Percentiles rank a stretch among this genome's conserved stretches.
phyloP scores from a whole-genome alignment of 2,113 vertebrate genomes.

The Phyllostomus hastatus region DNA sequence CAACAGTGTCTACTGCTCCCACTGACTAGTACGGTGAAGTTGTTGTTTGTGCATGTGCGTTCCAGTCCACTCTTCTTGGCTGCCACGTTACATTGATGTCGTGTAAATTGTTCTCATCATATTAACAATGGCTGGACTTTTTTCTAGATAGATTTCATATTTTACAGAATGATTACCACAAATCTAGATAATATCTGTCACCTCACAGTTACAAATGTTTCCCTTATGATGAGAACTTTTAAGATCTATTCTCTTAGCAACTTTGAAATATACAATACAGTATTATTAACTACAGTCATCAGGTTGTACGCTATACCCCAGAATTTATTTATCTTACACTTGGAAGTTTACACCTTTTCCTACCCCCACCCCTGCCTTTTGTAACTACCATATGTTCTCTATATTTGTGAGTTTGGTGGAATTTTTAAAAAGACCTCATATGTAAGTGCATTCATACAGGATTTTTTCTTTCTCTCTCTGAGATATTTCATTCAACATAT shows the following conservation, averaged over 20 bases:
- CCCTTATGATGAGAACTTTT: too few relatives aligned
- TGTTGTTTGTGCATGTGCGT: too few relatives aligned
- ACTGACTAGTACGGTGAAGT: too few relatives aligned
- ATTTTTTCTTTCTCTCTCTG: not conserved
- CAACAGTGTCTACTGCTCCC: too few relatives aligned
- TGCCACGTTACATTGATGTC: too few relatives aligned
- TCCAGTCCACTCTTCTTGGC: too few relatives aligned
- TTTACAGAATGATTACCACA: too few relatives aligned
- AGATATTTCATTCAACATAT: not conserved
- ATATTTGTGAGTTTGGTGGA: not conserved
- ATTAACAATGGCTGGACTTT: too few relatives aligned
- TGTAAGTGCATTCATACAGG: not conserved
- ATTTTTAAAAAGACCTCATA: not conserved
- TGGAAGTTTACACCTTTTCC: not conserved
- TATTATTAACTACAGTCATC: not conserved
- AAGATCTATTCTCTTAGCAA: not conserved
- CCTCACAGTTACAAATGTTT: too few relatives aligned
- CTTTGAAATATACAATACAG: not conserved
- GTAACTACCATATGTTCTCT: not conserved
- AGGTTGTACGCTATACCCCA: not conserved
- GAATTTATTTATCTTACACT: not conserved
- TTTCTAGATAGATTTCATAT: too few relatives aligned
- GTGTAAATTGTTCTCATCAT: too few relatives aligned
- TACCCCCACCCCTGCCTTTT: not conserved
- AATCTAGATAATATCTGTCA: too few relatives aligned